Evolutionary conservation across 1,140 invertebrate genomes (phyloP), one percentile per base, ranked within the genome.

Genomic region (Zaprionus africanus): DNA sequence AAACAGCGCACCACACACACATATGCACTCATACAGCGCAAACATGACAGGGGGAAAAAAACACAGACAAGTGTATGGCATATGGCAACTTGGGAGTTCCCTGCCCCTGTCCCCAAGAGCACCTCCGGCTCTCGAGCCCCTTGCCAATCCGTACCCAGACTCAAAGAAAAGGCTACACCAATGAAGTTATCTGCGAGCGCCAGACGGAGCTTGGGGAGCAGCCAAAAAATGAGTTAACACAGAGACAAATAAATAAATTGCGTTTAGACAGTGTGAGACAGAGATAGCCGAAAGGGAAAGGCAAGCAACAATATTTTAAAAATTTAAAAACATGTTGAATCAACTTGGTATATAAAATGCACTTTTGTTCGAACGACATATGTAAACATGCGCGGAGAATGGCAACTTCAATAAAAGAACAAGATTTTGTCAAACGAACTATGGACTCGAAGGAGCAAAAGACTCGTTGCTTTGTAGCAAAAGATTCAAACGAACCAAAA

Each of bases 241-340:
- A 59, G 69, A 88, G 69, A 68, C 71, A 78, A 83, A 87, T 87
- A 90, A 87, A 87, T 87, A 81, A 88, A 88, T 80, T 83, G 74
- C 79, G 58, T 65, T 51, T 65, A 62, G 62, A 70, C 36, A 54
- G 53, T 24, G 63, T 13, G 51, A 28, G 53, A 34, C 2, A 4
- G 62, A 41, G 62, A 19, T 15, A 15, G n/a, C 22, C 22, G 12
- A 11, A 11, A 13, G n/a, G 26, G 15, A 3, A 46, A 22, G 36
- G 38, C 6, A 17, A 7, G 11, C 7, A 3, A 3, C 41, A n/a
- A 9, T 6, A 17, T 9, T 17, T 46, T 19, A 7, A 9, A 46
- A 46, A 46, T 46, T 17, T n/a, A 43, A 7, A n/a, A n/a, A 7
- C 2, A 43, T 17, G 6, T 43, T 34, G 9, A 43, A n/a, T 7